Conservation (phyloP, 2,113 vertebrate species). For the Phainopepla nitens region DNA sequence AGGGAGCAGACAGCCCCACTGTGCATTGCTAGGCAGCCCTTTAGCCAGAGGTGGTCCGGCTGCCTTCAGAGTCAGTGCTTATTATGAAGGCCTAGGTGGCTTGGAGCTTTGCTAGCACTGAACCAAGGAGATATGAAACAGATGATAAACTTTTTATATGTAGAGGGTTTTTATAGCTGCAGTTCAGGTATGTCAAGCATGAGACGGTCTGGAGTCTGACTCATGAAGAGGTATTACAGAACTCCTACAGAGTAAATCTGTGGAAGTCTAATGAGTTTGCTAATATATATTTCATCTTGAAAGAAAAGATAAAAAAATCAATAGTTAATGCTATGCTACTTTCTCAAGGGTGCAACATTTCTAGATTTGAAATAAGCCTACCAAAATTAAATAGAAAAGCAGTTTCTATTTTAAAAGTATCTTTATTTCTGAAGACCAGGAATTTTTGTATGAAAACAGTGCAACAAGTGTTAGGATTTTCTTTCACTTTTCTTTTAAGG, state of each 20-base stretch:
- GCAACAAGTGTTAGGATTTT: background rate
- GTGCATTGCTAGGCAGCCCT: background rate
- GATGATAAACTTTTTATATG: background rate
- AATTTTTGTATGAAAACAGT: background rate
- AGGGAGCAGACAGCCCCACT: background rate
- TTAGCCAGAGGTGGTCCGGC: background rate
- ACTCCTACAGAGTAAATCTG: background rate
- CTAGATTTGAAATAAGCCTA: background rate
- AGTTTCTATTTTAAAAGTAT: background rate
- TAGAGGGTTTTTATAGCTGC: background rate
- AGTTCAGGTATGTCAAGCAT: background rate
- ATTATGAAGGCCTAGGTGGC: background rate
- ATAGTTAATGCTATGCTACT: background rate
- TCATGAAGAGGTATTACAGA: background rate
- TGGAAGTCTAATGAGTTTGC: background rate
- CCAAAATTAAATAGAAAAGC: background rate
- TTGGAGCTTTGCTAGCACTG: rapidly evolving
- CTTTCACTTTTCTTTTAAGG: background rate
- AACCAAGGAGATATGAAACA: background rate
- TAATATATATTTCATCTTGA: background rate
- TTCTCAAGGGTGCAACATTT: background rate
- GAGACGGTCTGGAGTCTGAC: background rate
- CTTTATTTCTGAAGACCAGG: background rate
- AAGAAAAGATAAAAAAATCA: background rate
- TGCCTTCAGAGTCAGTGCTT: background rate